Percentiles rank a stretch among this genome's conserved stretches.
These are phyloP conservation scores for Microtus richardsoni DNA, from an alignment of 2,113 vertebrate species.

Conservation along the genomic window DNA sequence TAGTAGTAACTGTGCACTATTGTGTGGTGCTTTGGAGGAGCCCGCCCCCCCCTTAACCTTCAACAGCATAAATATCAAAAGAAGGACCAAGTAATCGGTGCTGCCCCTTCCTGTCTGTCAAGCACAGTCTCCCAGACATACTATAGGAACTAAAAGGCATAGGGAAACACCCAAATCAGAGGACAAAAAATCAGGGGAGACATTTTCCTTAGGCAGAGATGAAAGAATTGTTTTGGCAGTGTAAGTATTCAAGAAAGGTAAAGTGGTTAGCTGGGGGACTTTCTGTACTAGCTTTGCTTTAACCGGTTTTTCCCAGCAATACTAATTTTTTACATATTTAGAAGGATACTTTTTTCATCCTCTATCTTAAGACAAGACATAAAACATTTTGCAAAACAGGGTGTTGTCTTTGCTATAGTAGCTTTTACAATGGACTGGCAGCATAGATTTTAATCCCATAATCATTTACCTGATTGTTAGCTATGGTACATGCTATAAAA, in stretches of 20 bases:
- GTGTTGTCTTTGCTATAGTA: neutral
- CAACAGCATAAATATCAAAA: neutral
- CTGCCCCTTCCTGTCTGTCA: accelerated
- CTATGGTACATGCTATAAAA: neutral
- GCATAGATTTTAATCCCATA: neutral
- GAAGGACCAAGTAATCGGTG: no score
- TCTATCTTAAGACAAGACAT: neutral
- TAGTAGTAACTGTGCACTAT: neutral
- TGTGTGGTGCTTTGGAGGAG: neutral
- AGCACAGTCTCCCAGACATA: neutral
- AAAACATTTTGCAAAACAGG: neutral
- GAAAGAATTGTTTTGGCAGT: accelerated
- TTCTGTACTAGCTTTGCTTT: neutral
- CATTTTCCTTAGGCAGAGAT: neutral
- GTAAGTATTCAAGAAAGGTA: neutral
- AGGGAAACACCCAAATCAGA: neutral
- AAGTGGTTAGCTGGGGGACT: neutral
- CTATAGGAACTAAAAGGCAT: accelerated
- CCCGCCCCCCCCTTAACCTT: neutral
- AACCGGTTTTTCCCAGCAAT: neutral
- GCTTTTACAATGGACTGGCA: neutral
- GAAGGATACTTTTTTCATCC: neutral
- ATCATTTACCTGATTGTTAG: neutral
- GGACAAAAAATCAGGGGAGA: neutral
- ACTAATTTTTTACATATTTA: neutral